Conservation (phyloP, 2,888 invertebrate genomes). For the Campopleginae sp. region DNA sequence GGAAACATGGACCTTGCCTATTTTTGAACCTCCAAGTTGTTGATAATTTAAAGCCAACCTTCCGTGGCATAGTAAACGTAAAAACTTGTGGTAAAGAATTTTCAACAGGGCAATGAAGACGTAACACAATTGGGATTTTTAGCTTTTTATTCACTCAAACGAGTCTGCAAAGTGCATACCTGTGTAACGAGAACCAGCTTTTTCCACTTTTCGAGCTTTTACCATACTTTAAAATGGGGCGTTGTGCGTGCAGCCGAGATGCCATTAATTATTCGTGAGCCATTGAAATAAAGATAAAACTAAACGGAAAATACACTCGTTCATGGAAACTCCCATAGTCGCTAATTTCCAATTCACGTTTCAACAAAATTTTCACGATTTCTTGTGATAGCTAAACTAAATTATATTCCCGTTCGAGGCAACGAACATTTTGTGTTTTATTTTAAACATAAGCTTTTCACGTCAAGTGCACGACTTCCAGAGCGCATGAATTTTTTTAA, state of each 20-base stretch:
- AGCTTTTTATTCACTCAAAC: background rate
- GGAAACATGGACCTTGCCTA: background rate
- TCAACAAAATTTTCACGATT: background rate
- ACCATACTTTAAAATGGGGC: background rate
- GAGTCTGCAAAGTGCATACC: background rate
- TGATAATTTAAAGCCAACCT: constrained; percentile 2
- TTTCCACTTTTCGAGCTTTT: background rate
- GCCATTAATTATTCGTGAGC: constrained; percentile 43
- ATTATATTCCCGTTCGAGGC: background rate
- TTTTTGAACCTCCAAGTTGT: background rate
- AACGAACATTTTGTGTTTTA: background rate
- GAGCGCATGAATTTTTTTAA: background rate
- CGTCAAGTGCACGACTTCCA: background rate
- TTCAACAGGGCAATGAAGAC: background rate
- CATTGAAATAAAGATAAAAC: constrained; percentile 16
- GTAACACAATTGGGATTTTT: constrained; percentile 1
- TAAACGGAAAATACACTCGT: background rate
- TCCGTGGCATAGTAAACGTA: background rate
- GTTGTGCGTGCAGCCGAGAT: constrained; percentile 12
- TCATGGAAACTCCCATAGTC: background rate
- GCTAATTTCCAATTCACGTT: background rate
- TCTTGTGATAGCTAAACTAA: background rate
- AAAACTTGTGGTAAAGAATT: background rate
- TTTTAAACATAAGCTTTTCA: constrained; percentile 3
- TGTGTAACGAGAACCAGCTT: background rate